phyloP scores from a whole-genome alignment of 2,113 vertebrate genomes.

The Psephotus haematonotus region DNA sequence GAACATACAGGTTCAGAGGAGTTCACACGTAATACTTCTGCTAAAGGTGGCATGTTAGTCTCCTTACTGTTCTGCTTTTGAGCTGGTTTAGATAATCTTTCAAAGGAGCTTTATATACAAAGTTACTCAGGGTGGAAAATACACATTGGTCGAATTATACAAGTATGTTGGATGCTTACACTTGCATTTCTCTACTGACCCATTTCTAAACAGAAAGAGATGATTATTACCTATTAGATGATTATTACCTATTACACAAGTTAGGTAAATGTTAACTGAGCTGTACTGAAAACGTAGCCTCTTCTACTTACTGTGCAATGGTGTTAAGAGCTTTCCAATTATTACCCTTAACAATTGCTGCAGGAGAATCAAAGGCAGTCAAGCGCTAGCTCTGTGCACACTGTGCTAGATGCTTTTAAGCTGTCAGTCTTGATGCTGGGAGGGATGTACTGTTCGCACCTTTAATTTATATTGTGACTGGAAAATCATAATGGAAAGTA shows the following conservation, averaged over 20 bases:
- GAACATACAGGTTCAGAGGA: background rate
- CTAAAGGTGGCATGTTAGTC: background rate
- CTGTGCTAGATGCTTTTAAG: background rate
- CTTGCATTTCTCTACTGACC: background rate
- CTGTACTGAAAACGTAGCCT: background rate
- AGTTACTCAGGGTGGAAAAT: background rate
- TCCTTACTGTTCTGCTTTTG: background rate
- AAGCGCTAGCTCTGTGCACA: rapidly evolving
- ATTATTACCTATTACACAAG: background rate
- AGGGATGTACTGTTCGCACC: background rate
- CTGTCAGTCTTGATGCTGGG: background rate
- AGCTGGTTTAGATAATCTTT: background rate
- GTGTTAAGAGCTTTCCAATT: background rate
- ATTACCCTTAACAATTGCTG: background rate
- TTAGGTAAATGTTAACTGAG: background rate
- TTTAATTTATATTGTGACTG: background rate
- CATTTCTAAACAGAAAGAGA: background rate
- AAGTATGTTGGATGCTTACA: background rate
- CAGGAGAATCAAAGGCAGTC: background rate
- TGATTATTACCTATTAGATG: background rate
- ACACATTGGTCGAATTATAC: background rate
- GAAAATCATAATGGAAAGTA: background rate
- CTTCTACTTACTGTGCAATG: background rate
- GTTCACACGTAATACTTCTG: rapidly evolving
- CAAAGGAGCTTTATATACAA: background rate